Conservation (phyloP, 23 tunicate genomes). For the Trididemnum clinides region DNA sequence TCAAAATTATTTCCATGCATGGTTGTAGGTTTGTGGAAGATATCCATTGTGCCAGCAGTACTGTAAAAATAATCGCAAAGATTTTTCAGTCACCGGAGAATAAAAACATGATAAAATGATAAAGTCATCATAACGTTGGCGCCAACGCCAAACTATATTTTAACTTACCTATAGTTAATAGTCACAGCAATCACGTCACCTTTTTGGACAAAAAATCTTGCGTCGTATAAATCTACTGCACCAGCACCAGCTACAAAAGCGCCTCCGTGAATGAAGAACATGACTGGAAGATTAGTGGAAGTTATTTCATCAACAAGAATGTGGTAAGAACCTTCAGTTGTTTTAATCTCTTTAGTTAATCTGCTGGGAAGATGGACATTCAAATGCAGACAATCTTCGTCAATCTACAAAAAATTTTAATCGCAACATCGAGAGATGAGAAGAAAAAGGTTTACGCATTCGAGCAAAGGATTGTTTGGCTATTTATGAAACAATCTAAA, state of each 20-base stretch:
- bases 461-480: no score
- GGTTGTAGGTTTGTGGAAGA: no score
- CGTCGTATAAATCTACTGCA: slow-evolving; percentile 64
- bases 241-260: slow-evolving; percentile 77
- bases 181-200: slow-evolving; percentile 63
- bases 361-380: slow-evolving; percentile 58
- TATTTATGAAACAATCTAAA: no score
- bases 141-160: no score
- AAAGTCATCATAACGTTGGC: no score
- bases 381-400: slow-evolving; percentile 73
- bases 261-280: slow-evolving; percentile 78
- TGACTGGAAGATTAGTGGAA: slow-evolving; percentile 38
- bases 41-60: not conserved
- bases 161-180: slow-evolving; percentile 68
- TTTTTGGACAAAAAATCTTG: slow-evolving; percentile 52
- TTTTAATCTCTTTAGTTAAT: slow-evolving; percentile 24
- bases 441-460: no score
- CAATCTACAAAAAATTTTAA: slow-evolving; percentile 15
- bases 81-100: no score
- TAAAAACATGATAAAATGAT: no score
- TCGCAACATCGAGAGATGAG: no score
- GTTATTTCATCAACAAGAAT: slow-evolving; percentile 3
- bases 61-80: no score
- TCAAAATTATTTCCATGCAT: no score
- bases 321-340: slow-evolving; percentile 36